Evolutionary conservation across 1,140 invertebrate species (phyloP), one percentile per base, ranked within the genome.

Genomic region (Stenopsyche tienmushanensis): DNA sequence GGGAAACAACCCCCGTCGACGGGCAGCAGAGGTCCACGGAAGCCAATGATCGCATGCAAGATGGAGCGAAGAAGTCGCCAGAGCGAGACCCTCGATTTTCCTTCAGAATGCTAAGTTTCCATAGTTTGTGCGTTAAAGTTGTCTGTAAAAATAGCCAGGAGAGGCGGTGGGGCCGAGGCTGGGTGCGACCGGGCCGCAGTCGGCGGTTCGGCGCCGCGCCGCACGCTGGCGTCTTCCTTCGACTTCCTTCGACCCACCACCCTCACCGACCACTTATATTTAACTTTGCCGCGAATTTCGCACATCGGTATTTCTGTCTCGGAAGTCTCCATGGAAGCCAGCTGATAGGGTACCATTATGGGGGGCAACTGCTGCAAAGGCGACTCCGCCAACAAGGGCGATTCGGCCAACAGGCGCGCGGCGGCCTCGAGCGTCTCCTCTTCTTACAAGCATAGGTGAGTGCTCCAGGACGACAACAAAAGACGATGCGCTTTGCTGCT

Each of bases 341-440:
- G 5, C 7, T 5, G n/a, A 13, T 49, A 49, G 15, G 7, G n/a
- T 17, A 21, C n/a, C 34, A 54, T 8, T 13, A 70, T 70, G 68
- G 68, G 68, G 50, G 65, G 64, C 39, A 70, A 64, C 44, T 70
- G 68, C 44, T 70, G 68, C 64, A 70, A 66, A 57, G 53, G 60
- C 49, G 68, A 70, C 25, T 65, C 67, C 17, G 64, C 63, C 13
- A 65, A 60, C 15, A 23, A 63, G 39, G 50, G 58, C 45, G 67
- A 69, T 25, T 66, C 68, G 25, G 65, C 64, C 15, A 66, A 62
- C 15, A 52, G 44, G 18, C 18, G 53, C 15, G 67, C 52, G 10
- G 63, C 47, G 18, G 54, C 64, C 13, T 63, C 64, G 13, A 42
- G 42, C 1, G 55, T 60, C 10, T 63, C 65, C 1, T 67, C 65